These are phyloP conservation scores for Trachelus stipa DNA, from an alignment of 2,888 invertebrate genomes.

Conservation along the genomic window DNA sequence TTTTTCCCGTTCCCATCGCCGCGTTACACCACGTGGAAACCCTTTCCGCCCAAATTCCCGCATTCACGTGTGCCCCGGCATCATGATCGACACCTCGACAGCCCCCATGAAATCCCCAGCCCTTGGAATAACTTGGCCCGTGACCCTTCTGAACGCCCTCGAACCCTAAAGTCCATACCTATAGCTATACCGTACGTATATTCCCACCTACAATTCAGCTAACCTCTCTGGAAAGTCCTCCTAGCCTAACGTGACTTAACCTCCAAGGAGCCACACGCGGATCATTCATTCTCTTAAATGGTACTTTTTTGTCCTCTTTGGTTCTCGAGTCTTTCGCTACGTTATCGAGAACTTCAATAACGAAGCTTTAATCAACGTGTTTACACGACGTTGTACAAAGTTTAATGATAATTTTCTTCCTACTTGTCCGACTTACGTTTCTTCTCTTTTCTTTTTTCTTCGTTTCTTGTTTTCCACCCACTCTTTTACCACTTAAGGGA, in stretches of 20 bases:
- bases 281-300: not conserved
- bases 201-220: not conserved
- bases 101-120: not conserved
- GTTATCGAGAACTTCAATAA: not conserved
- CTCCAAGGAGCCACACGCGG: not conserved
- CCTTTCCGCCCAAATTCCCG: constrained; percentile 9
- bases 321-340: not conserved
- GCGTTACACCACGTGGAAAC: constrained; percentile 5
- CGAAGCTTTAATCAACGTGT: constrained; percentile 13
- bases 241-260: not conserved
- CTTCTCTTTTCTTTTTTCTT: not conserved
- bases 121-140: not conserved
- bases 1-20: constrained; percentile 17
- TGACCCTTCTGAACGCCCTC: not conserved
- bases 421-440: not conserved
- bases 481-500: constrained; percentile 7
- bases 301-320: not conserved
- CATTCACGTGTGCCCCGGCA: constrained; percentile 1
- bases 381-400: constrained; percentile 11
- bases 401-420: constrained; percentile 7
- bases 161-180: not conserved
- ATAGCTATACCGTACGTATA: not conserved
- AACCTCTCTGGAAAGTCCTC: not conserved
- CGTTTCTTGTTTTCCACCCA: not conserved
- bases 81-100: constrained; percentile 14